Evolutionary conservation across 2,888 invertebrate species (phyloP).

Genomic region (Heliconius ethilla): DNA sequence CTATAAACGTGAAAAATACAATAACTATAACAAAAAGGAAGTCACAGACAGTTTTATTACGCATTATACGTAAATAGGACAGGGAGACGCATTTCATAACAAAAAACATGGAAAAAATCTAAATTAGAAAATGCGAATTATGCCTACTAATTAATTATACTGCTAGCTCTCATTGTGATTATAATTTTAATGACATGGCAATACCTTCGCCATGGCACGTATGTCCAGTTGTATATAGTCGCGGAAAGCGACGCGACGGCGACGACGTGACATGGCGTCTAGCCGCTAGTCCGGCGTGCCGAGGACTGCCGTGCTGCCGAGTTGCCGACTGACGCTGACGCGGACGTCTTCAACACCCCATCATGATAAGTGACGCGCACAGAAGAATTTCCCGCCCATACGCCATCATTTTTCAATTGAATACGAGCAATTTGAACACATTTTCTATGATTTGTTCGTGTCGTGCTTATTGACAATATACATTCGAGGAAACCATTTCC

Average conservation of each 20-base stretch:
- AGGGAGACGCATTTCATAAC: slow-evolving; percentile 22
- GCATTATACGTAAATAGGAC: slow-evolving; percentile 24
- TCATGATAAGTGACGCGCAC: slow-evolving; percentile 41
- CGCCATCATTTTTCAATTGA: slow-evolving; percentile 42
- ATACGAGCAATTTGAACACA: slow-evolving; percentile 26
- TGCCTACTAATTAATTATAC: background rate
- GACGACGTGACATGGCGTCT: slow-evolving; percentile 72
- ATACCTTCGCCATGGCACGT: slow-evolving; percentile 76
- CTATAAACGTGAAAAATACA: background rate
- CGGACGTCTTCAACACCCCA: slow-evolving; percentile 48
- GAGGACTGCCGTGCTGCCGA: slow-evolving; percentile 63
- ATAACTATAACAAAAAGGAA: background rate
- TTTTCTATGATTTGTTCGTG: slow-evolving; percentile 15
- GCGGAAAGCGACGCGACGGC: slow-evolving; percentile 76
- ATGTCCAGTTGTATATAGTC: slow-evolving; percentile 77
- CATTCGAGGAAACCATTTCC: slow-evolving; percentile 8
- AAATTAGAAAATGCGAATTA: slow-evolving; percentile 1
- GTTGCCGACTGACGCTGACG: slow-evolving; percentile 50
- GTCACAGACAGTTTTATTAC: slow-evolving; percentile 1
- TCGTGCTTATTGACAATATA: slow-evolving; percentile 23
- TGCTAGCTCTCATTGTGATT: slow-evolving; percentile 3
- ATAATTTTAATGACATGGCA: slow-evolving; percentile 4
- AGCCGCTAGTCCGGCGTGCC: slow-evolving; percentile 62
- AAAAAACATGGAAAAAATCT: slow-evolving; percentile 1
- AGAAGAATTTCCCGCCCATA: slow-evolving; percentile 44